Percentiles rank a stretch among this genome's conserved stretches.
Evolutionary conservation across 2,113 vertebrate species (phyloP).

Genomic region (Thamnaconus septentrionalis): DNA sequence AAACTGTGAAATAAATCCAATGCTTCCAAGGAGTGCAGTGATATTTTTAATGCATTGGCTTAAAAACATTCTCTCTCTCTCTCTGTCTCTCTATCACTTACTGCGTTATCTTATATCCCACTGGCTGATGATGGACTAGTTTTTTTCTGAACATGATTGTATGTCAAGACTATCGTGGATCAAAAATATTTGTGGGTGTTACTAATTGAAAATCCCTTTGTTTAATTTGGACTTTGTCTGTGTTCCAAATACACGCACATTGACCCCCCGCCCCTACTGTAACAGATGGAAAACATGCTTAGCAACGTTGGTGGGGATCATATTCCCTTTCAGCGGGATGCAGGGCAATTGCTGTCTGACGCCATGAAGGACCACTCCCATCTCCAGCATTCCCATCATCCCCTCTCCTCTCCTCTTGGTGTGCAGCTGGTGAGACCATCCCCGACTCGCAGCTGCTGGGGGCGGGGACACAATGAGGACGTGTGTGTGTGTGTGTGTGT

Average conservation of each 20-base stretch:
- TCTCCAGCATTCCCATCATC: slow-evolving; percentile 53
- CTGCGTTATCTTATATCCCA: too few species aligned
- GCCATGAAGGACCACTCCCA: slow-evolving; percentile 59
- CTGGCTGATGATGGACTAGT: too few species aligned
- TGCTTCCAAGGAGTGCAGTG: too few species aligned
- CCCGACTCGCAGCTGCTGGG: slow-evolving; percentile 58
- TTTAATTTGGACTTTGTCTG: background rate
- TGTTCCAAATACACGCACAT: background rate
- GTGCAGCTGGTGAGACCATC: slow-evolving; percentile 60
- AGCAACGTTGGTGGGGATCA: slow-evolving; percentile 38
- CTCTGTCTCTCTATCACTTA: too few species aligned
- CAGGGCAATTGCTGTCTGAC: slow-evolving; percentile 12
- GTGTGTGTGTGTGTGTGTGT: background rate
- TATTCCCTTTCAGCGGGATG: slow-evolving; percentile 33
- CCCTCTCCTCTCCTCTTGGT: slow-evolving; percentile 4
- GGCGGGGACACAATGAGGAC: slow-evolving; percentile 8
- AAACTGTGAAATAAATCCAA: too few species aligned
- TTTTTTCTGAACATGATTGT: too few species aligned
- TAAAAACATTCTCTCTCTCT: too few species aligned
- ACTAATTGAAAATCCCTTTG: background rate
- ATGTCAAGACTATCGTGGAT: too few species aligned
- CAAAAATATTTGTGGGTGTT: background rate
- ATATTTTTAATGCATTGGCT: too few species aligned
- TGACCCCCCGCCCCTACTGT: background rate
- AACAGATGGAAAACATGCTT: slow-evolving; percentile 35